A percentile compares a stretch with the other conserved stretches of the same genome.
phyloP scores from a whole-genome alignment of 2,797 vertebrate genomes.

The Catamblyrhynchus diadema region DNA sequence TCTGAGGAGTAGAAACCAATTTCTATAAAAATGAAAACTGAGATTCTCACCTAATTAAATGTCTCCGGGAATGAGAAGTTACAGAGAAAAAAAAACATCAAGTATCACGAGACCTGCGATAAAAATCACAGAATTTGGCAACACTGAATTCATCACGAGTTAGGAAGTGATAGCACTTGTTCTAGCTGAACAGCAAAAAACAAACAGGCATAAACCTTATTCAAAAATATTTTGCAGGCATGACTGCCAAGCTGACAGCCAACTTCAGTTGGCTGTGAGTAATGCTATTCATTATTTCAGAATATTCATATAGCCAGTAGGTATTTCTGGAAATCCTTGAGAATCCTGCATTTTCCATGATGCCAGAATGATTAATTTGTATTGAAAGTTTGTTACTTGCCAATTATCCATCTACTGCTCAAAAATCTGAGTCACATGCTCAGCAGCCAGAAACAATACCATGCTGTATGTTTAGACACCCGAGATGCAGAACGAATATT shows the following conservation, averaged over 20 bases:
- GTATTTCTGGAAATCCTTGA: conserved; percentile 57
- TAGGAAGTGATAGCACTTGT: conserved; percentile 52
- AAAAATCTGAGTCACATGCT: conserved; percentile 21
- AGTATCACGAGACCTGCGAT: conserved; percentile 12
- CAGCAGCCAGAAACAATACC: conserved; percentile 45
- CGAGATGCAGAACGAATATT: not conserved
- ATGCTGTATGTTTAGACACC: not conserved
- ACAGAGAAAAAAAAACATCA: not conserved
- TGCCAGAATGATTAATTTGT: conserved; percentile 28
- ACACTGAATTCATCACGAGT: not conserved
- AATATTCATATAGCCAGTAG: conserved; percentile 42
- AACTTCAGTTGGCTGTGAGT: conserved; percentile 6
- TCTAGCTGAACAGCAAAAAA: conserved; percentile 33
- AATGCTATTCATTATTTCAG: conserved; percentile 39
- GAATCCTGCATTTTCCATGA: conserved; percentile 31
- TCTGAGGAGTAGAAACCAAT: conserved; percentile 6
- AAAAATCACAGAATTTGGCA: conserved; percentile 49
- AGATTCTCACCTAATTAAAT: conserved; percentile 59
- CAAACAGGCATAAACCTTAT: conserved; percentile 37
- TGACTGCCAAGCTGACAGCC: conserved; percentile 14
- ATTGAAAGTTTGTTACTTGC: conserved; percentile 36
- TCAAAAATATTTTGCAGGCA: conserved; percentile 30
- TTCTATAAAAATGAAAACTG: conserved; percentile 33
- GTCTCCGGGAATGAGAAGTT: not conserved
- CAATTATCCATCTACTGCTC: conserved; percentile 20